These are phyloP conservation scores for Alexandromys fortis DNA, from an alignment of 2,113 vertebrate species.

Conservation along the genomic window DNA sequence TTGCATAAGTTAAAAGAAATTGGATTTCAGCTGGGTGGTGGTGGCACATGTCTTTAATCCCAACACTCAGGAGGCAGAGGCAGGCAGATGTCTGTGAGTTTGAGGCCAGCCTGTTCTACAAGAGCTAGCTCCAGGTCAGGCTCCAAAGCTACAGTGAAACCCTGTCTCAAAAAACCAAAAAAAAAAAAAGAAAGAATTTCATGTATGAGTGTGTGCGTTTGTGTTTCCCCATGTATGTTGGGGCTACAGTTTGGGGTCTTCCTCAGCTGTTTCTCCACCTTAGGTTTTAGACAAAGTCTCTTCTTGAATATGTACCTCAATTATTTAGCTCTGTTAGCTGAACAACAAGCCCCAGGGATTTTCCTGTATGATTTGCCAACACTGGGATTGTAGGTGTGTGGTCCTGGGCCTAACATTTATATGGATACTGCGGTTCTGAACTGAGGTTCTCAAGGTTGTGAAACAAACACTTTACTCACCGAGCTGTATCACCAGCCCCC, in stretches of 20 bases:
- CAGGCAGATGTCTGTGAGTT: no score
- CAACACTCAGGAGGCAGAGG: no score
- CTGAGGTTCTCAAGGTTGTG: not conserved
- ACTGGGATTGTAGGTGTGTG: not conserved
- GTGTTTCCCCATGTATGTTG: not conserved
- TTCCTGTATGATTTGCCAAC: not conserved
- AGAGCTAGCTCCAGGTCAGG: no score
- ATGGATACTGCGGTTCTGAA: not conserved
- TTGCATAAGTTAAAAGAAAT: no score
- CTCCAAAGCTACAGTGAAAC: no score
- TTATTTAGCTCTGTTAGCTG: not conserved
- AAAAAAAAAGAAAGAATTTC: no score
- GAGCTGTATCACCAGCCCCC: not conserved
- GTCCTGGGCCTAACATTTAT: not conserved
- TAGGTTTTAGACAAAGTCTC: not conserved
- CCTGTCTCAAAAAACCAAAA: no score
- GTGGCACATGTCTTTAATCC: no score
- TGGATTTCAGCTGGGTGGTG: no score
- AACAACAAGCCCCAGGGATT: not conserved
- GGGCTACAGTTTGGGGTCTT: no score
- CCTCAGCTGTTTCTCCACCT: not conserved
- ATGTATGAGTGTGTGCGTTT: no score
- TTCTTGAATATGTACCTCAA: not conserved
- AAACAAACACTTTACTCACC: not conserved
- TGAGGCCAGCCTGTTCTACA: no score